Conservation (phyloP, 2,888 invertebrate species). For the Steromphala cineraria region DNA sequence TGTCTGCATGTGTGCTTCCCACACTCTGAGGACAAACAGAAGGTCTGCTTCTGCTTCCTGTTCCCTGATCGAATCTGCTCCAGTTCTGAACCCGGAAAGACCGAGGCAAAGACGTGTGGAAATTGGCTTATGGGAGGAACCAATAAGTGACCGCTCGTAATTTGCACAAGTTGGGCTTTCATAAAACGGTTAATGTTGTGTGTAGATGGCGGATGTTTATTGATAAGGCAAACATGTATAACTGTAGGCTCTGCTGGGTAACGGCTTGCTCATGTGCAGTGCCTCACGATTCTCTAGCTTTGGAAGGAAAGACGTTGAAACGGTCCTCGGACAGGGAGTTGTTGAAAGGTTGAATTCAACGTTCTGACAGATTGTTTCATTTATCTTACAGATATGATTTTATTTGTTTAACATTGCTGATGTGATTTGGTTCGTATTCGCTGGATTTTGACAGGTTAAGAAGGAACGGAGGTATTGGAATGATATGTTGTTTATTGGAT, state of each 20-base stretch:
- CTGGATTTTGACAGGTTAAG: no score
- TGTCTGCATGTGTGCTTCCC: not conserved
- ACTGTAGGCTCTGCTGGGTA: not conserved
- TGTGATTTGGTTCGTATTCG: no score
- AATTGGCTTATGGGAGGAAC: not conserved
- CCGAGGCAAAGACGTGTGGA: not conserved
- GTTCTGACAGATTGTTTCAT: no score
- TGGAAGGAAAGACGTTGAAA: no score
- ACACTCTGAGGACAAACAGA: not conserved
- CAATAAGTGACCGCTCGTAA: not conserved
- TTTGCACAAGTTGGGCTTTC: not conserved
- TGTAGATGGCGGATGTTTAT: not conserved
- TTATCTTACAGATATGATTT: no score
- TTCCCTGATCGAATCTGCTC: not conserved
- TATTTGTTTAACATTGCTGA: no score
- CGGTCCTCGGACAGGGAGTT: no score
- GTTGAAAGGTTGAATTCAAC: no score
- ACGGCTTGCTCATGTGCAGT: no score
- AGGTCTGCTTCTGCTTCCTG: not conserved
- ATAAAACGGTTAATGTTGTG: not conserved
- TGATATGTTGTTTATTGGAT: no score
- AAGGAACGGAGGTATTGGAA: no score
- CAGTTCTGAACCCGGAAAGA: slow-evolving; percentile 6
- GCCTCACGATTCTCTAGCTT: no score
- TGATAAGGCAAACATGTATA: not conserved